Evolutionary conservation across 2,797 vertebrate species (phyloP).

Genomic region (Myotis findleyi): DNA sequence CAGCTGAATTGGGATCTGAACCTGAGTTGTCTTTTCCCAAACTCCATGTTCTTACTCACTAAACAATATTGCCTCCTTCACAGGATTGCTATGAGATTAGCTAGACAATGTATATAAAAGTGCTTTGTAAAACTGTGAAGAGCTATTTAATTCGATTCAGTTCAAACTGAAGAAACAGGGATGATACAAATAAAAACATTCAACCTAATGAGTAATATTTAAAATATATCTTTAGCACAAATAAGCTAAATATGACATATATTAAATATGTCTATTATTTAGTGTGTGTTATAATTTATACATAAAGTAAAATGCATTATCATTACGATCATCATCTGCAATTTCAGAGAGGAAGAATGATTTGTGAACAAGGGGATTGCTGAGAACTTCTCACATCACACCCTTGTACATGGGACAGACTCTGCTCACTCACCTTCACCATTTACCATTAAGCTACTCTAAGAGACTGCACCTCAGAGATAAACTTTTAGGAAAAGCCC

Average conservation of each 20-base stretch:
- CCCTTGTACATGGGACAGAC: not conserved
- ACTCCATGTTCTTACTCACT: not conserved
- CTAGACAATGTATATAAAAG: not conserved
- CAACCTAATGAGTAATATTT: conserved; percentile 33
- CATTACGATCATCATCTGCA: not conserved
- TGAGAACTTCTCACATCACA: conserved; percentile 9
- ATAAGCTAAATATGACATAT: not conserved
- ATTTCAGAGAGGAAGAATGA: conserved; percentile 32
- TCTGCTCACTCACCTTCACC: not conserved
- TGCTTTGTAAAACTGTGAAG: not conserved
- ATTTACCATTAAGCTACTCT: not conserved
- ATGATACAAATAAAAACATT: conserved; percentile 9
- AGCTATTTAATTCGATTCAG: conserved; percentile 3
- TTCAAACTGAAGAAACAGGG: not conserved
- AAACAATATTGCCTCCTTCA: not conserved
- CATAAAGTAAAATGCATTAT: conserved; percentile 15
- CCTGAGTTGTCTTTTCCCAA: not conserved
- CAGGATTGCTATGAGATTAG: not conserved
- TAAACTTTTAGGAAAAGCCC: not conserved
- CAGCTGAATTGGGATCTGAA: not conserved
- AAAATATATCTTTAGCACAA: conserved; percentile 29
- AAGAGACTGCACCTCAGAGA: not conserved
- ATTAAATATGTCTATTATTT: not conserved
- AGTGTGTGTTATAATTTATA: not conserved
- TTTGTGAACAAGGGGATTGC: not conserved